These are phyloP conservation scores for Urosaurus nigricauda DNA, from an alignment of 2,797 vertebrate genomes.

Conservation along the genomic window DNA sequence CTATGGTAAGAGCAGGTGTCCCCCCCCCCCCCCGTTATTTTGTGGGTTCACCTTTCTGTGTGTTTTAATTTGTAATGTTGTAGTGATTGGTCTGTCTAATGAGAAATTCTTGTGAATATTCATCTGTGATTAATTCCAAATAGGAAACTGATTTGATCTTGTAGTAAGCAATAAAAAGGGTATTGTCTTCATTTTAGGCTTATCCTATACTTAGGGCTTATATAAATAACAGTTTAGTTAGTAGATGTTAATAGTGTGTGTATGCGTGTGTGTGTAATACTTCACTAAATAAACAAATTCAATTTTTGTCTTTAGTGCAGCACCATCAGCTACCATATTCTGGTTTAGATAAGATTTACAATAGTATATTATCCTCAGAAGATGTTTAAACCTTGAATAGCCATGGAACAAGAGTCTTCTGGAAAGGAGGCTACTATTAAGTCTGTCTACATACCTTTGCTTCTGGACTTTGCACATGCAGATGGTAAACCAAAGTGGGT, in stretches of 20 bases:
- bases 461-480: neutral
- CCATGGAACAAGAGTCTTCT: neutral
- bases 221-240: neutral
- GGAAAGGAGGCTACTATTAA: neutral
- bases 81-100: conserved; percentile 1
- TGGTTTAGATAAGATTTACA: neutral
- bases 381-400: neutral
- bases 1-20: neutral
- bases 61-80: conserved; percentile 32
- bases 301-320: neutral
- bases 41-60: neutral
- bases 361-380: neutral
- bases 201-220: conserved; percentile 6
- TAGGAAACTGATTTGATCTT: conserved; percentile 1
- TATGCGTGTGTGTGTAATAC: neutral
- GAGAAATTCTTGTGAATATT: neutral
- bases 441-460: neutral
- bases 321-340: neutral
- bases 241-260: neutral
- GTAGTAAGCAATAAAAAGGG: neutral
- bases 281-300: too few species aligned
- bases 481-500: neutral
- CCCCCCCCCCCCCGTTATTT: rapidly evolving
- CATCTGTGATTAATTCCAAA: neutral
- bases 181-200: neutral